A percentile compares a stretch with the other conserved stretches of the same genome.
Evolutionary conservation across 2,888 invertebrate genomes (phyloP).

Genomic region (Campoplex nolae): DNA sequence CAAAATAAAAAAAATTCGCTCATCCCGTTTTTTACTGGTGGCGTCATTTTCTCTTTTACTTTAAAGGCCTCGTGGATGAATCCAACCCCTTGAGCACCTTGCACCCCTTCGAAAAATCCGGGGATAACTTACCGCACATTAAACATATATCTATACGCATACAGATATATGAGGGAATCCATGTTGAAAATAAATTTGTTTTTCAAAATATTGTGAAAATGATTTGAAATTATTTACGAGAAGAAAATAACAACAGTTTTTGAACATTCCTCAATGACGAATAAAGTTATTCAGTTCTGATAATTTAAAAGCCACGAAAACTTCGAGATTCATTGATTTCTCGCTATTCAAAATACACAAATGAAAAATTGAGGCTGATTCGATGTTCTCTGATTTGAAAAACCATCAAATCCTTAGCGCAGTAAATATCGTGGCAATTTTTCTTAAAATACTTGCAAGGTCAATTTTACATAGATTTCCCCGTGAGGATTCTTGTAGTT

Average conservation of each 20-base stretch:
- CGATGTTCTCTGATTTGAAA: not conserved
- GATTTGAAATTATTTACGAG: not conserved
- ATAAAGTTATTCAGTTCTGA: not conserved
- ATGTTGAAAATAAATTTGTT: not conserved
- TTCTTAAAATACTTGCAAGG: not conserved
- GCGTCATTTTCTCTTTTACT: constrained; percentile 21
- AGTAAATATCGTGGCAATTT: not conserved
- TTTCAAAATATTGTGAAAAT: not conserved
- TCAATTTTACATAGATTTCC: not conserved
- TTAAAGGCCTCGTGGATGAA: constrained; percentile 52
- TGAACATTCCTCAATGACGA: too few species aligned
- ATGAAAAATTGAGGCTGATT: not conserved
- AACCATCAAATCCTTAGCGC: not conserved
- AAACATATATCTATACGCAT: not conserved
- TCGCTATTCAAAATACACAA: not conserved
- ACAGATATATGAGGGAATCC: not conserved
- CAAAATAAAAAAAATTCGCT: constrained; percentile 38
- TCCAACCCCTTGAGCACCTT: constrained; percentile 78
- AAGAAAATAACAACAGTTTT: not conserved
- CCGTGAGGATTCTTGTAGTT: not conserved
- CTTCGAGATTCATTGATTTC: not conserved
- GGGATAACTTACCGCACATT: constrained; percentile 50
- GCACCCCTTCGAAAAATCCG: constrained; percentile 64
- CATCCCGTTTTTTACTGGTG: constrained; percentile 35
- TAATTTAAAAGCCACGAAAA: not conserved